Evolutionary conservation across 1,140 invertebrate genomes (phyloP).

Genomic region (Pseudomyrmex gracilis): DNA sequence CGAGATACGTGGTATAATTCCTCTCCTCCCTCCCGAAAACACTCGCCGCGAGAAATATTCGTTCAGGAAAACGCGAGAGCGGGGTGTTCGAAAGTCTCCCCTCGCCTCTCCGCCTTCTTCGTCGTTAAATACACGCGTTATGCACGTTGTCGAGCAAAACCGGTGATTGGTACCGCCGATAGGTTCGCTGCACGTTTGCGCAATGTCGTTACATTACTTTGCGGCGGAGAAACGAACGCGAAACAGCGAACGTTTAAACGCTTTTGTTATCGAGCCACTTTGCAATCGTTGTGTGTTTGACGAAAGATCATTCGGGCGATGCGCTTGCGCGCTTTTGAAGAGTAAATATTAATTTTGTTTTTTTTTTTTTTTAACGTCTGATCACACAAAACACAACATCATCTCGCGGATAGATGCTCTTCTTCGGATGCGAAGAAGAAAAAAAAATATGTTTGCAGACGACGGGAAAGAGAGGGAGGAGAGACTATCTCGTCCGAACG

Average conservation of each 20-base stretch:
- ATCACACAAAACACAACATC: too few relatives aligned
- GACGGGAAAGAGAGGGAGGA: too few relatives aligned
- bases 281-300: too few relatives aligned
- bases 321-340: too few relatives aligned
- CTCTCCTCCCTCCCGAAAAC: too few relatives aligned
- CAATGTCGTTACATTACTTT: constrained; percentile 6
- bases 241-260: constrained; percentile 3
- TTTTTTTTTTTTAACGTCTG: too few relatives aligned
- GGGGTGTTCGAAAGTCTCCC: background rate
- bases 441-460: background rate
- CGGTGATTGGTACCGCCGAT: constrained; percentile 17
- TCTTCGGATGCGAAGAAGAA: background rate
- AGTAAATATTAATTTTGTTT: too few relatives aligned
- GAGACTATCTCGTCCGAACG: background rate
- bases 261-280: too few relatives aligned
- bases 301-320: background rate
- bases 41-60: too few relatives aligned
- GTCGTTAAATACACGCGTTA: constrained; percentile 3
- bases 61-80: background rate
- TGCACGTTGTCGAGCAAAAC: background rate
- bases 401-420: background rate
- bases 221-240: background rate
- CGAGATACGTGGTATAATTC: too few relatives aligned
- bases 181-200: constrained; percentile 10
- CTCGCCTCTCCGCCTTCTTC: too few relatives aligned